Percentiles rank a stretch among this genome's conserved stretches.
These are phyloP conservation scores for Psittacula derbiana DNA, from an alignment of 2,797 vertebrate genomes.

Conservation along the genomic window DNA sequence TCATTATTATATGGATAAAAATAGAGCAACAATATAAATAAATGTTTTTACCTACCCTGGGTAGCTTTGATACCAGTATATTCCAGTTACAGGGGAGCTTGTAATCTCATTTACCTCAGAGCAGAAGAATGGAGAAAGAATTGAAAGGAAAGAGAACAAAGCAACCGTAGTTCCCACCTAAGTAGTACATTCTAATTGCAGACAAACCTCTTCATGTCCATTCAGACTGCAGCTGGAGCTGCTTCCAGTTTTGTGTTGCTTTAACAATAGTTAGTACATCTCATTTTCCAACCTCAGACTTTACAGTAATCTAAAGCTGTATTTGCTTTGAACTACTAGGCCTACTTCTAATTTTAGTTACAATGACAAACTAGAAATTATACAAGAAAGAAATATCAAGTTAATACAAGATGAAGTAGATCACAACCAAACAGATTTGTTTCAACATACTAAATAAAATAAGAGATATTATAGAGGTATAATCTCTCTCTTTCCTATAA, in stretches of 20 bases:
- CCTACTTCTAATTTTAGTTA: background rate
- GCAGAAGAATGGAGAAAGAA: background rate
- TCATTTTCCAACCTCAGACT: background rate
- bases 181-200: background rate
- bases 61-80: background rate
- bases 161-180: background rate
- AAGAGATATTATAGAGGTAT: background rate
- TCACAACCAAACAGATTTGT: background rate
- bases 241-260: background rate
- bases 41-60: background rate
- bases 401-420: background rate
- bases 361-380: background rate
- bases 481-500: background rate
- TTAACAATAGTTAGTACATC: background rate
- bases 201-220: background rate
- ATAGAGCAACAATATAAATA: background rate
- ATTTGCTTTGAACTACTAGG: background rate
- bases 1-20: background rate
- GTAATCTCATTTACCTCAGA: background rate
- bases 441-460: background rate
- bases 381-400: background rate
- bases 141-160: background rate
- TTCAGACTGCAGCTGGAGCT: background rate
- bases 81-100: background rate
- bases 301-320: background rate